Conservation (phyloP, 2,888 invertebrate genomes). For the Ferdinandea cuprea region DNA sequence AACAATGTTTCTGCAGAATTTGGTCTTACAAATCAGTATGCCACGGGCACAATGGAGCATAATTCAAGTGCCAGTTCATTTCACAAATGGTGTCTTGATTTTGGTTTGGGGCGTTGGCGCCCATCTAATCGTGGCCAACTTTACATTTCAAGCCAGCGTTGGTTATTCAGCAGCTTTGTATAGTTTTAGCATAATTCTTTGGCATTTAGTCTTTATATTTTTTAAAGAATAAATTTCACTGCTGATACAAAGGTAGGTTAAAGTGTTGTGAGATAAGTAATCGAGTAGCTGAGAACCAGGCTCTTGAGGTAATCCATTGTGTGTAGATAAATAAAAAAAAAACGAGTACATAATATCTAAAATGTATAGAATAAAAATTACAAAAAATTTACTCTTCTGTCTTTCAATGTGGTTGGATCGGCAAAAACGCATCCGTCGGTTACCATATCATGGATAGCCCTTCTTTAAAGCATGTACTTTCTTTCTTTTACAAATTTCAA, state of each 20-base stretch:
- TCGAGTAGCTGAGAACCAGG: too few species aligned
- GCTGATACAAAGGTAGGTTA: too few species aligned
- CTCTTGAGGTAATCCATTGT: not conserved
- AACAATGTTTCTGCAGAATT: conserved; percentile 81
- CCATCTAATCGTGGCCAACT: conserved; percentile 80
- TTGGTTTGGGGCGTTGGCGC: conserved; percentile 81
- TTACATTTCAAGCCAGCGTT: conserved; percentile 81
- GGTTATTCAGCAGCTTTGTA: conserved; percentile 80
- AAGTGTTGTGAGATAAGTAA: too few species aligned
- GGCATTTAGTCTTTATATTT: conserved; percentile 81
- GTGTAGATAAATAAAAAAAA: not conserved
- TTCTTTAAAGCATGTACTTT: too few species aligned
- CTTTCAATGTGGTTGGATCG: too few species aligned
- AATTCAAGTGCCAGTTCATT: conserved; percentile 81
- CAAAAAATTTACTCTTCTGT: too few species aligned
- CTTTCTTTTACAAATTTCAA: too few species aligned
- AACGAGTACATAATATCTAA: not conserved
- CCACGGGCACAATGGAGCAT: conserved; percentile 81
- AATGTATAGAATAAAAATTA: too few species aligned
- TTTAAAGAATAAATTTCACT: conserved; percentile 77
- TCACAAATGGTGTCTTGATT: conserved; percentile 81
- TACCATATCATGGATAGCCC: too few species aligned
- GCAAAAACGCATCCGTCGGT: too few species aligned
- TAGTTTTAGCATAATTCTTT: conserved; percentile 79
- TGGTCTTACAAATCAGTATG: conserved; percentile 82